Evolutionary conservation across 2,888 invertebrate genomes (phyloP).

Genomic region (Brachylomia viminalis): DNA sequence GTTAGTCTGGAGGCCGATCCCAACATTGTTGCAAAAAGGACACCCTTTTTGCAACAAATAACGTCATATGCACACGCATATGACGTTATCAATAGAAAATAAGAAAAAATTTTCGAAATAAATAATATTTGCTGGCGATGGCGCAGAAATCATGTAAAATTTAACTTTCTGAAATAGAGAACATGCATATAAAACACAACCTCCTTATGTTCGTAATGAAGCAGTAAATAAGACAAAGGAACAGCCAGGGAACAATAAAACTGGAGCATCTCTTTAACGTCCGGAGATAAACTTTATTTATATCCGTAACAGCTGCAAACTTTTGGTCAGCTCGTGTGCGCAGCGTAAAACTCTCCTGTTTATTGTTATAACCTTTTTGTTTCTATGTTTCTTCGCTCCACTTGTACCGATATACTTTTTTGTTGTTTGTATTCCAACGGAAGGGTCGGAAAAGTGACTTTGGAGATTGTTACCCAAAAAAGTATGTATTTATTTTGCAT

Average conservation of each 20-base stretch:
- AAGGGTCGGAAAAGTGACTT: constrained; percentile 75
- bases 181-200: constrained; percentile 39
- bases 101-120: not conserved
- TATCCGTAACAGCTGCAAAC: constrained; percentile 89
- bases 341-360: constrained; percentile 75
- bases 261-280: constrained; percentile 84
- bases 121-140: not conserved
- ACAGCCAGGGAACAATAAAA: constrained; percentile 88
- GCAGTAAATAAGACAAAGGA: constrained; percentile 78
- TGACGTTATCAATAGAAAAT: not conserved
- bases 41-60: too few relatives aligned
- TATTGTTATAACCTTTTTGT: constrained; percentile 85
- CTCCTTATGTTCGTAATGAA: constrained; percentile 42
- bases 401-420: constrained; percentile 68
- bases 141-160: constrained; percentile 19
- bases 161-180: constrained; percentile 23
- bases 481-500: constrained; percentile 39
- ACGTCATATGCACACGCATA: too few relatives aligned
- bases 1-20: not conserved
- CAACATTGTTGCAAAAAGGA: not conserved
- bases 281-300: constrained; percentile 90
- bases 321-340: constrained; percentile 88
- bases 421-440: constrained; percentile 76
- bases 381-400: constrained; percentile 76
- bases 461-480: constrained; percentile 57